Evolutionary conservation across 2,888 invertebrate species (phyloP).

Genomic region (Sepioteuthis lessoniana): DNA sequence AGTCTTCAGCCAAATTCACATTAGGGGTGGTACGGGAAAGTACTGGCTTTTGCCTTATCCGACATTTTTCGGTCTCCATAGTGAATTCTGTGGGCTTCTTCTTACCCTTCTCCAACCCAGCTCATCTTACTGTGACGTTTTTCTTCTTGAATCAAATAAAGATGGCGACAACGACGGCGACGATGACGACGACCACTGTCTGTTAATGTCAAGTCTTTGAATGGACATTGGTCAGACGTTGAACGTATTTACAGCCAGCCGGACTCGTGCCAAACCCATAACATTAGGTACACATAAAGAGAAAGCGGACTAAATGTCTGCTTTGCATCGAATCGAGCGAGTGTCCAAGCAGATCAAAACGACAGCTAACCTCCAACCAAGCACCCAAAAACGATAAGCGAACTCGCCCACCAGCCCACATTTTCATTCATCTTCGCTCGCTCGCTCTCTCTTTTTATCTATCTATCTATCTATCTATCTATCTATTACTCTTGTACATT

Average conservation of each 20-base stretch:
- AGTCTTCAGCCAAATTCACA: neutral
- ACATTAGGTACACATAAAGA: neutral
- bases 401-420: neutral
- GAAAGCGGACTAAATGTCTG: neutral
- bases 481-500: too few species aligned
- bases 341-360: neutral
- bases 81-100: neutral
- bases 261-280: conserved; percentile 23
- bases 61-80: neutral
- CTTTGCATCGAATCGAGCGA: neutral
- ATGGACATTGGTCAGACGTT: conserved; percentile 21
- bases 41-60: neutral
- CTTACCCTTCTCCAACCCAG: neutral
- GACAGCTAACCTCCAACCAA: neutral
- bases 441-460: too few species aligned
- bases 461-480: too few species aligned
- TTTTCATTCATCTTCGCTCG: neutral
- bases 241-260: neutral
- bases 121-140: neutral
- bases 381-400: neutral
- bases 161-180: neutral
- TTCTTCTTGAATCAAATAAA: neutral
- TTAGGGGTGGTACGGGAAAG: fast-evolving
- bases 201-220: conserved; percentile 6
- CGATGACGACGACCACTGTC: neutral